These are phyloP conservation scores for Pammene fasciana DNA, from an alignment of 2,888 invertebrate species.

Conservation along the genomic window DNA sequence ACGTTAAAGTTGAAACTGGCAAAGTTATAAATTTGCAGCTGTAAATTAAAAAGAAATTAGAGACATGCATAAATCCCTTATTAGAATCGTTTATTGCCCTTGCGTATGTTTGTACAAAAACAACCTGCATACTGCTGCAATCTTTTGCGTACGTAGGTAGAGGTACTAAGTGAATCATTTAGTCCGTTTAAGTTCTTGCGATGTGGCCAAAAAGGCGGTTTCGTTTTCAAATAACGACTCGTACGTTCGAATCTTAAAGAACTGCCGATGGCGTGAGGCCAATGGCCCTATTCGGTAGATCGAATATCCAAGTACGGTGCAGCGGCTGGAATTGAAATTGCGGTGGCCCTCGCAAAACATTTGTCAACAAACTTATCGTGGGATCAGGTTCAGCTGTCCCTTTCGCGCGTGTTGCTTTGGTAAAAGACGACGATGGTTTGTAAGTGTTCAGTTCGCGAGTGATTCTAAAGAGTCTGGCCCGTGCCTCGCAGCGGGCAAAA, in stretches of 20 bases:
- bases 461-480: constrained; percentile 52
- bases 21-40: constrained; percentile 8
- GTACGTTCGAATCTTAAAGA: constrained; percentile 31
- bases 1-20: not conserved
- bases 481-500: constrained; percentile 59
- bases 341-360: constrained; percentile 22
- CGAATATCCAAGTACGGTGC: constrained; percentile 31
- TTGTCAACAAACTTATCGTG: constrained; percentile 31
- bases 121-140: constrained; percentile 1
- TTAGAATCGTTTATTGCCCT: constrained; percentile 14
- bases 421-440: constrained; percentile 28
- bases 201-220: constrained; percentile 27
- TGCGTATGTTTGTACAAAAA: not conserved
- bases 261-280: constrained; percentile 32
- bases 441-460: constrained; percentile 17
- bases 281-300: constrained; percentile 35
- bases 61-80: constrained; percentile 18
- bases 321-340: constrained; percentile 34
- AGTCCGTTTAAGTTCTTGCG: constrained; percentile 11
- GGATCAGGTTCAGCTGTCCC: constrained; percentile 25
- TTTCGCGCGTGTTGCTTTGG: constrained; percentile 14
- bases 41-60: constrained; percentile 17
- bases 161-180: constrained; percentile 26
- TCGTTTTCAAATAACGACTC: constrained; percentile 40
- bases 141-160: constrained; percentile 13